phyloP scores from a whole-genome alignment of 1,140 invertebrate genomes.

The Magallana ariakensis region DNA sequence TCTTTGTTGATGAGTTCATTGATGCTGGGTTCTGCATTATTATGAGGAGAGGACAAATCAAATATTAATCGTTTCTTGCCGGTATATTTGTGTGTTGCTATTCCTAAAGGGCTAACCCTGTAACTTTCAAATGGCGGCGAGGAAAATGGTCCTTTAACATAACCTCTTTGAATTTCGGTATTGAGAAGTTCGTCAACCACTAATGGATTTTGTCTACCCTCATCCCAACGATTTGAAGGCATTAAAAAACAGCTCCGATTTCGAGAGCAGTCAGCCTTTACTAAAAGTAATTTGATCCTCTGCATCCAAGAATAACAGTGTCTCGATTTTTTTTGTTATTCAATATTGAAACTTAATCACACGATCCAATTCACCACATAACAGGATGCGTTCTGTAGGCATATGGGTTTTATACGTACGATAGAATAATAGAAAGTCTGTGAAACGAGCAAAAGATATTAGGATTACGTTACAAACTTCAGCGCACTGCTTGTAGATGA shows the following conservation, averaged over 20 bases:
- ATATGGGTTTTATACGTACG: no score
- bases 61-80: constrained; percentile 43
- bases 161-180: background rate
- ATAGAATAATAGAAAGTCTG: no score
- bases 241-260: no score
- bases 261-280: no score
- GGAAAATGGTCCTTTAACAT: background rate
- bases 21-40: constrained; percentile 15
- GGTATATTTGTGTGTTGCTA: constrained; percentile 48
- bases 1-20: constrained; percentile 56
- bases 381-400: no score
- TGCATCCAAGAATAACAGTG: no score
- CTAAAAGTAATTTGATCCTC: no score
- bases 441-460: background rate
- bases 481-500: background rate
- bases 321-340: no score
- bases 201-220: background rate
- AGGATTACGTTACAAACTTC: constrained; percentile 38
- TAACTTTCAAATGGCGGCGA: background rate
- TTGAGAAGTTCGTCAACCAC: background rate
- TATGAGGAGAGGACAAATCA: constrained; percentile 41
- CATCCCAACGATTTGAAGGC: no score
- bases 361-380: no score
- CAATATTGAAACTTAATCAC: no score
- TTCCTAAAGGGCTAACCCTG: constrained; percentile 3